These are phyloP conservation scores for Oreonectes daqikongensis DNA, from an alignment of 2,797 vertebrate species.

Conservation along the genomic window DNA sequence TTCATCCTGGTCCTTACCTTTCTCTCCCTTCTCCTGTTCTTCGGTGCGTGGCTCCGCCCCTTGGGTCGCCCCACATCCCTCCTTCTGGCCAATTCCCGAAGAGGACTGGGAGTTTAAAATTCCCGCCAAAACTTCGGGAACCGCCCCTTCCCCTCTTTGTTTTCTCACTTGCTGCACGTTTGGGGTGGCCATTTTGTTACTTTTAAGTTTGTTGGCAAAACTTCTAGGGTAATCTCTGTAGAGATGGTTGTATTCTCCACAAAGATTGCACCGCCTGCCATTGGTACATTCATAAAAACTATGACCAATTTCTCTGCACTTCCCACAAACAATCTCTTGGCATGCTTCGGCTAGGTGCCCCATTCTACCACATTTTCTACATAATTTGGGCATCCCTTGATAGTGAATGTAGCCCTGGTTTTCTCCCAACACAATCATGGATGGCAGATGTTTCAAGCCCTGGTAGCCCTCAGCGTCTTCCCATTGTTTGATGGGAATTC, in stretches of 20 bases:
- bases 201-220: too few relatives aligned
- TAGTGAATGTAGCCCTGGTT: conserved; percentile 24
- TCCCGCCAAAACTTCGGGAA: too few relatives aligned
- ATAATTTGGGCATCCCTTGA: conserved; percentile 23
- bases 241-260: neutral
- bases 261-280: neutral
- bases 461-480: neutral
- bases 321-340: neutral
- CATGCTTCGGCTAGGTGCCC: conserved; percentile 8
- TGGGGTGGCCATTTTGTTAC: too few relatives aligned
- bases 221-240: too few relatives aligned
- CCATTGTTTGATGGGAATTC: conserved; percentile 6
- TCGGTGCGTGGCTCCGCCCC: too few relatives aligned
- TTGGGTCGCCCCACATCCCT: too few relatives aligned
- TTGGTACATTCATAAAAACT: neutral
- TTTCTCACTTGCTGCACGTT: too few relatives aligned
- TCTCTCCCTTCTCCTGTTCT: too few relatives aligned
- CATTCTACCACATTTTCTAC: neutral
- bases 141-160: too few relatives aligned
- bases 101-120: too few relatives aligned
- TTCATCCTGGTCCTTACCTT: too few relatives aligned
- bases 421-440: conserved; percentile 8
- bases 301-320: conserved; percentile 32
- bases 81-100: too few relatives aligned
- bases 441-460: neutral